Evolutionary conservation across 1,140 invertebrate genomes (phyloP), one percentile per base, ranked within the genome.

Genomic region (Luehdorfia chinensis): DNA sequence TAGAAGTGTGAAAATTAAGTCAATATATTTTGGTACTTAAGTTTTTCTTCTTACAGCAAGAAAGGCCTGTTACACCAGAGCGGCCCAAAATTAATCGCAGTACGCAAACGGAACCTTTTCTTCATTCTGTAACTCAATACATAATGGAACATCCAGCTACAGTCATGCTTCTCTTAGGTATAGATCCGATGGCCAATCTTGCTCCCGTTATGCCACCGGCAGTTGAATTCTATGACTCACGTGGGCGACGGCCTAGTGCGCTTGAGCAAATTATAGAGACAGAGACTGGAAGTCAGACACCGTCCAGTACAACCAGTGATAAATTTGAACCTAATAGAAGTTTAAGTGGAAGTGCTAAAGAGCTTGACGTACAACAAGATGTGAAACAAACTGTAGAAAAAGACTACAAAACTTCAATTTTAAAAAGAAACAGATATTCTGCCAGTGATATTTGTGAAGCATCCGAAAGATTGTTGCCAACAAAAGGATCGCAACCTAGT

Each of bases 141-240:
- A 88, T 88, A 21, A 67, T 87, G 53, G 85, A 88, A 37, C 83
- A 88, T 49, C 87, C 87, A n/a, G 84, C 79, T 0, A 88, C 87
- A 0, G 87, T 88, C 5, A 87, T 88, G 87, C 62, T 88, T 2
- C 63, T 88, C 0, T 56, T 87, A 1, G 87, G 87, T 4, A 55
- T 88, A 11, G 87, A 87, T 11, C 85, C 85, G 1, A 76, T 84
- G 70, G 64, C 70, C 4, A 79, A 66, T 34, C 50, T 83, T 1
- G 41, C 75, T 3, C 75, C 83, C 1, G 77, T 81, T 4, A 59
- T 80, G 45, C 51, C 63, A 1, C 61, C 74, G 1, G 47, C 75
- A 1, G 65, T 81, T 3, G 78, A 83, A 16, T 86, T 78, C 48
- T 86, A 83, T 41, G 76, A 83, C 43, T 50, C 75, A 0, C 58